Base-by-base conservation (phyloP, 2,797 vertebrate species). In the Hipposideros larvatus region DNA sequence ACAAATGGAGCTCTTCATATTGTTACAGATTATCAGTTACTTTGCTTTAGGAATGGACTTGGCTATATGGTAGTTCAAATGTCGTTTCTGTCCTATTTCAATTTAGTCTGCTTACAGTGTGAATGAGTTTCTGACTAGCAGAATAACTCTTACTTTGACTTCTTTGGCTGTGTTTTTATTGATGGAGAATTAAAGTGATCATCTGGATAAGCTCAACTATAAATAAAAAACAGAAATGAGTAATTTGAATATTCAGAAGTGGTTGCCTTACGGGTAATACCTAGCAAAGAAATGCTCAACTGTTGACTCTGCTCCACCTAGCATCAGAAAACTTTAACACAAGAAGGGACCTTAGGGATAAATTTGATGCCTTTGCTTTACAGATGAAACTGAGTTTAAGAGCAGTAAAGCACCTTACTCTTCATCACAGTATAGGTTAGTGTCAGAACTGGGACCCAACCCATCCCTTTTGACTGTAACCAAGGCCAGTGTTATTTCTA, bases 111-210 rank as follows among this genome's bases (percentile, higher is more conserved):
- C 28, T 85, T 94, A 37, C 11, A 43, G 5, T 4, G 0, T 57
- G 61, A 84, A 87, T 95, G 48, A 63, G 84, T 91, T 91, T 94
- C 75, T 84, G 65, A 68, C 51, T 74, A 78, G 74, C 14, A 68
- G 59, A 95, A 31, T 90, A 89, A 88, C 48, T 96, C 31, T 75
- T 66, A 43, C 53, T 4, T 84, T 66, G 11, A 22, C 43, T 91
- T 95, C 77, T 93, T 85, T 63, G 55, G 7, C 34, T 68, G 2
- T 90, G 24, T 90, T 96, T 96, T 94, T 51, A 84, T 21, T 94
- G 87, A 43, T 77, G 51, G 51, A 79, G 22, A 91, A 88, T 91
- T 79, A 88, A 90, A 85, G 5, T 37, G 71, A 74, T 86, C 71
- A 48, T 92, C 51, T 90, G 31, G 31, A 46, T 57, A 83, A 89